These are phyloP conservation scores for Cercocebus atys DNA, from an alignment of 2,113 vertebrate species.

Conservation along the genomic window DNA sequence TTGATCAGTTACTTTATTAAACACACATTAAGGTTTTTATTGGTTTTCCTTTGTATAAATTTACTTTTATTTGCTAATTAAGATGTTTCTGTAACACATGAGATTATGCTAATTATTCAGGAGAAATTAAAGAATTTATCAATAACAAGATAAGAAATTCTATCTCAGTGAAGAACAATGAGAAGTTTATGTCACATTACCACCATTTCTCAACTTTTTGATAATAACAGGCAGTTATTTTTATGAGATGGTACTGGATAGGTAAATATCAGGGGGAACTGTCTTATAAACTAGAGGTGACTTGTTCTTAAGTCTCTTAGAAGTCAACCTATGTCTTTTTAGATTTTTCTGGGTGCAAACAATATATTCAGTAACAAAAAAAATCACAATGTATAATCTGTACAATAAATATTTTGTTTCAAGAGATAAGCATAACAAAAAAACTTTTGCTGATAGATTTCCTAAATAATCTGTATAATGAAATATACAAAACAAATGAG, in stretches of 20 bases:
- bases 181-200: constrained; percentile 2
- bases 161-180: neutral
- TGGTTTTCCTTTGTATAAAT: neutral
- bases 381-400: neutral
- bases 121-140: constrained; percentile 25
- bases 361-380: constrained; percentile 31
- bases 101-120: constrained; percentile 37
- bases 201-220: constrained; percentile 46
- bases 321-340: constrained; percentile 26
- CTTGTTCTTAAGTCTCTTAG: constrained; percentile 31
- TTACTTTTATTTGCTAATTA: constrained; percentile 55
- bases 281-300: neutral
- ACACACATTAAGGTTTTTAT: constrained; percentile 14
- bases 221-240: constrained; percentile 5
- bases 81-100: neutral
- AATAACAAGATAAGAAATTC: constrained; percentile 8
- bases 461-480: neutral
- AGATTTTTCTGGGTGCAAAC: neutral
- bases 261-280: neutral
- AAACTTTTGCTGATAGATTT: constrained; percentile 1
- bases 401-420: neutral
- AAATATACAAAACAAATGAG: neutral
- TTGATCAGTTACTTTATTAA: constrained; percentile 57
- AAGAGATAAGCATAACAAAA: constrained; percentile 25
- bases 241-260: neutral